Percentiles rank a stretch among this genome's conserved stretches.
Evolutionary conservation across 2,888 invertebrate genomes (phyloP).

Genomic region (Anaspis maculata): DNA sequence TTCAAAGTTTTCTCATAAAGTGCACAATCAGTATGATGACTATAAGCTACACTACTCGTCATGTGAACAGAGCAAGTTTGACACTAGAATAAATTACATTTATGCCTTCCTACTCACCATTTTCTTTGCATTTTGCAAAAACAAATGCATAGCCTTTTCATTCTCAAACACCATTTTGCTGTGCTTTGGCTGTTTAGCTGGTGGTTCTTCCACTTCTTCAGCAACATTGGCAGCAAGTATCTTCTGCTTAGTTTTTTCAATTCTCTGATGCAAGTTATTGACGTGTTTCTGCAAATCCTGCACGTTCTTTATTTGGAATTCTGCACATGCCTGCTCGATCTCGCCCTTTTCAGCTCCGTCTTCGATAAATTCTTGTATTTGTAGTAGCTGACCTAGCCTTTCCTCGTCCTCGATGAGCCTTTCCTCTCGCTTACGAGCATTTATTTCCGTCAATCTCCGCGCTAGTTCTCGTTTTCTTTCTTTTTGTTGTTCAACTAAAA

Average conservation of each 20-base stretch:
- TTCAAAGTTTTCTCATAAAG: too few relatives aligned
- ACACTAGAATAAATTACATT: too few relatives aligned
- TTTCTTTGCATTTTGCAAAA: constrained; percentile 50
- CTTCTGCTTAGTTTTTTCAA: constrained; percentile 70
- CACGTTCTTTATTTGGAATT: constrained; percentile 65
- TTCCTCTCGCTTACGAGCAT: constrained; percentile 81
- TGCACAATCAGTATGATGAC: too few relatives aligned
- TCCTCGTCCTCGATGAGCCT: constrained; percentile 84
- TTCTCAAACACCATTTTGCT: constrained; percentile 39
- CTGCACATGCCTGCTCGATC: constrained; percentile 55
- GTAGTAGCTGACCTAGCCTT: constrained; percentile 65
- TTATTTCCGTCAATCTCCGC: constrained; percentile 76
- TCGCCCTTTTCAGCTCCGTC: constrained; percentile 63
- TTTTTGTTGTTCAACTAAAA: constrained; percentile 68
- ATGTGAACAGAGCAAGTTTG: too few relatives aligned
- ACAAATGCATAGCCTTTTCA: constrained; percentile 38
- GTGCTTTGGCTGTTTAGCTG: constrained; percentile 42
- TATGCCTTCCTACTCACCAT: too few relatives aligned
- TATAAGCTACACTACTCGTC: too few relatives aligned
- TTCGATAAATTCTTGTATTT: constrained; percentile 69
- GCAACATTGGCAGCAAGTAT: constrained; percentile 61
- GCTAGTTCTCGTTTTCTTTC: constrained; percentile 83
- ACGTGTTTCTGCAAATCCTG: constrained; percentile 75
- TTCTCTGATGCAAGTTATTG: constrained; percentile 57
- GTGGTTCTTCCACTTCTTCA: constrained; percentile 47